Percentiles rank a stretch among this genome's conserved stretches.
These are phyloP conservation scores for Propithecus perrieri DNA, from an alignment of 2,797 vertebrate species.

Conservation along the genomic window DNA sequence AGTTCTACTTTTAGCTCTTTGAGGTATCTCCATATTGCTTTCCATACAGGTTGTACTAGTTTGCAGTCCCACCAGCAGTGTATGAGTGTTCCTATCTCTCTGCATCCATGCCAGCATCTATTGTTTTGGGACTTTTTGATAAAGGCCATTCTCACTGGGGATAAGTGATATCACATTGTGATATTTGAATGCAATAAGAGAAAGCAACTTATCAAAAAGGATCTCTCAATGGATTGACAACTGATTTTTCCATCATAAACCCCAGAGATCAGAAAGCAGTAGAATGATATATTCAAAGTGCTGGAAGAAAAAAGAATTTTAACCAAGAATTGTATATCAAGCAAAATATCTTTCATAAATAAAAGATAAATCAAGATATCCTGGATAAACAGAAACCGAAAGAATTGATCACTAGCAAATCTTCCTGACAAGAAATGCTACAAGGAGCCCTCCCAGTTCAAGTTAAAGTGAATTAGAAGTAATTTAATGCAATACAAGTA, in stretches of 20 bases:
- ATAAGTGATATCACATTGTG: no score
- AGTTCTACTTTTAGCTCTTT: no score
- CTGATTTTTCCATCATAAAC: not conserved
- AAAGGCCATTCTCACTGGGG: no score
- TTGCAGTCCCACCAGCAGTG: no score
- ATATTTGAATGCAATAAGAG: not conserved
- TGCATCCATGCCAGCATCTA: no score
- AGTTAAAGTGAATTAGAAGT: not conserved
- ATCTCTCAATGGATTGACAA: not conserved
- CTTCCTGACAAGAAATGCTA: not conserved
- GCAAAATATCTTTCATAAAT: no score
- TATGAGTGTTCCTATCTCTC: no score
- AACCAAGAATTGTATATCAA: not conserved
- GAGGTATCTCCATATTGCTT: no score
- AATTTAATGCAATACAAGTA: not conserved
- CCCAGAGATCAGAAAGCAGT: not conserved
- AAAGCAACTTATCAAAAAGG: not conserved
- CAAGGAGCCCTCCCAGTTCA: not conserved
- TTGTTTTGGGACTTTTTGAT: no score
- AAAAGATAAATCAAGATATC: not conserved
- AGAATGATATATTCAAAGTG: not conserved
- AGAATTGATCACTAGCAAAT: not conserved
- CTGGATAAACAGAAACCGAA: not conserved
- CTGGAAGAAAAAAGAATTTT: not conserved
- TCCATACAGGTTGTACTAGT: no score